A percentile compares a stretch with the other conserved stretches of the same genome.
These are phyloP conservation scores for Chelonia mydas DNA, from an alignment of 2,797 vertebrate genomes.

Conservation along the genomic window DNA sequence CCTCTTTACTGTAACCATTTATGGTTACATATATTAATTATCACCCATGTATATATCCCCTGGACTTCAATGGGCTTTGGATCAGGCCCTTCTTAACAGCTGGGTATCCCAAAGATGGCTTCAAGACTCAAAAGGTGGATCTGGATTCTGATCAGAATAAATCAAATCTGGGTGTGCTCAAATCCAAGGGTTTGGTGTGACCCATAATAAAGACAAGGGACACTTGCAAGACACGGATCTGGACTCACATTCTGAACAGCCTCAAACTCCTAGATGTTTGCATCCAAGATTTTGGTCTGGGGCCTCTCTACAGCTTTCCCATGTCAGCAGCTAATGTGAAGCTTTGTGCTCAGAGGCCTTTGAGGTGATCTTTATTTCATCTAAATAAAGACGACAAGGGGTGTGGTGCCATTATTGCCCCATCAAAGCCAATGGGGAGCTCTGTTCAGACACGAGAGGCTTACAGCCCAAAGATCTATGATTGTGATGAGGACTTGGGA, in stretches of 20 bases:
- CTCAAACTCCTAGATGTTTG: neutral
- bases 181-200: neutral
- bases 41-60: neutral
- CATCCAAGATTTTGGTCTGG: neutral
- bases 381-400: constrained; percentile 62
- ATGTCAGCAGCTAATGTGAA: constrained; percentile 58
- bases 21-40: neutral
- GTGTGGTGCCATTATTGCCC: constrained; percentile 45
- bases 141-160: neutral
- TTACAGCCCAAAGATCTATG: neutral
- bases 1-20: neutral
- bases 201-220: neutral
- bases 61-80: neutral
- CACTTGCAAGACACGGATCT: accelerated
- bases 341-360: neutral
- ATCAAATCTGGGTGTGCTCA: neutral
- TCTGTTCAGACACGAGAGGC: constrained; percentile 25
- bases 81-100: neutral
- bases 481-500: neutral
- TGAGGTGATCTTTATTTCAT: constrained; percentile 55
- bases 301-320: constrained; percentile 35
- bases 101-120: neutral
- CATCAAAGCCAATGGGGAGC: constrained; percentile 43
- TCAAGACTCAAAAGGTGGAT: neutral
- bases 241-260: neutral